Evolutionary conservation across 30 jellyfish, hydroid and myxozoan species (phyloP), one percentile per base, ranked within the genome.

Genomic region (Cassiopea andromeda): DNA sequence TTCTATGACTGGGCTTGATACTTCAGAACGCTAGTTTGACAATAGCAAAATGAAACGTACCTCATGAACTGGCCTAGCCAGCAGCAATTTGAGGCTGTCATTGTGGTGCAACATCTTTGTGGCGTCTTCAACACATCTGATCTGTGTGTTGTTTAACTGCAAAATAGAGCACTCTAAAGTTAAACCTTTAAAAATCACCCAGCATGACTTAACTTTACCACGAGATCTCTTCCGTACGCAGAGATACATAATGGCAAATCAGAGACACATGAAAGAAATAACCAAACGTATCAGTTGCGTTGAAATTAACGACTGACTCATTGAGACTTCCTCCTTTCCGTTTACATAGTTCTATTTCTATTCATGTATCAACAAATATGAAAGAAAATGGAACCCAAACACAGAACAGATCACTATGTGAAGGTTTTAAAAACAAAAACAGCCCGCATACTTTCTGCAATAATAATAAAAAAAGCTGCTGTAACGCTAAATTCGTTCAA

Each of bases 31-130:
- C n/a, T n/a, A n/a, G n/a, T n/a, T n/a, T n/a, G 9, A 50, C 64
- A 2, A 18, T 38, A 46, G 5, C 2, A 47, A 27, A 72, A 12
- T 47, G 2, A 13, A 10, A 84, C 97, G 58, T 6, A 94, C 99
- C 96, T 96, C 98, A 43, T 69, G 83, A 17, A 96, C 98, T 14
- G 99, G 97, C 12, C 99, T 84, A 1, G 99, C 99, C 57, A 96
- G 97, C 17, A 96, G 92, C 46, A 96, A 60, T 43, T 91, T 88
- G 54, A 96, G 71, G 18, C 80, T 88, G 16, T 96, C 98, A 44
- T 89, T 84, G 0, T 80, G 81, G 17, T 88, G 94, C 66, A 96
- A 84, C 78, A 91, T 91, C 64, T 76, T 77, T 64, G 87, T 70
- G 17, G 99, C 99, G 43, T 91, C 97, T 60, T 96, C 98, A 45